phyloP scores from a whole-genome alignment of 1,140 invertebrate genomes.

The Hormaphis cornu region DNA sequence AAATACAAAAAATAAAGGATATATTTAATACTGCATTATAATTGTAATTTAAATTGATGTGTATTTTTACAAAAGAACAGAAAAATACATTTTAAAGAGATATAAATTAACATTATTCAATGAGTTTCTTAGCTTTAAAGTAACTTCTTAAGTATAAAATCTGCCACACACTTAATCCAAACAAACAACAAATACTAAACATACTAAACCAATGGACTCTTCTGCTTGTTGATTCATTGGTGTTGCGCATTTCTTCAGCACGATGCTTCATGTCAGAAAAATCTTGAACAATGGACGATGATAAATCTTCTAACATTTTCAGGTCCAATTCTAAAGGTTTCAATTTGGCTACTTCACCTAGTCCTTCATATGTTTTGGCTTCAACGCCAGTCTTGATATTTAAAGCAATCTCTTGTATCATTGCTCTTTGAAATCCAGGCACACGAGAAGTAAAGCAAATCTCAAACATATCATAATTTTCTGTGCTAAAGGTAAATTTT shows the following conservation, averaged over 20 bases:
- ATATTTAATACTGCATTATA: not conserved
- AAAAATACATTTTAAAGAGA: not conserved
- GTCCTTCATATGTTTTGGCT: slow-evolving; percentile 94
- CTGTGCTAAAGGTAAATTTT: slow-evolving; percentile 95
- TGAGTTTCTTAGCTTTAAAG: slow-evolving; percentile 98
- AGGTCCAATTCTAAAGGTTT: slow-evolving; percentile 97
- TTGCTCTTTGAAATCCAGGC: slow-evolving; percentile 64
- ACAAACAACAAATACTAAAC: slow-evolving; percentile 91
- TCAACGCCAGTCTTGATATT: slow-evolving; percentile 90
- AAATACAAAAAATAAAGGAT: not conserved
- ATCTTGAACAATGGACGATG: slow-evolving; percentile 93
- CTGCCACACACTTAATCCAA: slow-evolving; percentile 94
- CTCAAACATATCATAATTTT: slow-evolving; percentile 95
- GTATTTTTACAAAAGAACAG: not conserved
- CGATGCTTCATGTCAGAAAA: slow-evolving; percentile 93
- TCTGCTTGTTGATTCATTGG: slow-evolving; percentile 96
- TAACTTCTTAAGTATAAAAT: slow-evolving; percentile 92
- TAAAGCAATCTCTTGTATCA: slow-evolving; percentile 76
- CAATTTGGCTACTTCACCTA: slow-evolving; percentile 91
- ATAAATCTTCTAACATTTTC: slow-evolving; percentile 90
- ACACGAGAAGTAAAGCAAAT: slow-evolving; percentile 89
- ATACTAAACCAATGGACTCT: slow-evolving; percentile 96
- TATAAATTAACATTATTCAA: slow-evolving; percentile 59
- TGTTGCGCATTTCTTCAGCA: slow-evolving; percentile 97
- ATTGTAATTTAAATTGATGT: not conserved